A percentile compares a stretch with the other conserved stretches of the same genome.
These are phyloP conservation scores for Oikopleura albicans DNA, from an alignment of 23 tunicate species.

Conservation along the genomic window DNA sequence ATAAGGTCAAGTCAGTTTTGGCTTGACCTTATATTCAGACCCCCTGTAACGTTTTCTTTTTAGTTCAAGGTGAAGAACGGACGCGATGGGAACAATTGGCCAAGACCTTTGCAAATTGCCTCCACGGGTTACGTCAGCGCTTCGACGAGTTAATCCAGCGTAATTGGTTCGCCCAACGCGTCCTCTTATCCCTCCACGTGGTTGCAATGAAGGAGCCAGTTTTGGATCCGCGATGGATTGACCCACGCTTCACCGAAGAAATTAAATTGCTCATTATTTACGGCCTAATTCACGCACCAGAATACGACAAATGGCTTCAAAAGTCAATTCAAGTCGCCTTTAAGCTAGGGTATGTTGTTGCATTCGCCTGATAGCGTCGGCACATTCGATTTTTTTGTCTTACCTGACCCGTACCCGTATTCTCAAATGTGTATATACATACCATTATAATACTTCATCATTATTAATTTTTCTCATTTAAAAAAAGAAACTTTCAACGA, in stretches of 20 bases:
- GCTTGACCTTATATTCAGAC: too few species aligned
- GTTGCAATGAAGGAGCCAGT: not conserved
- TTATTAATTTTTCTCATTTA: too few species aligned
- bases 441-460: too few species aligned
- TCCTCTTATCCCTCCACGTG: not conserved
- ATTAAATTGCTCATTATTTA: not conserved
- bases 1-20: too few species aligned
- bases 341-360: not conserved
- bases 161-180: not conserved
- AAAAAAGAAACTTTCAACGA: too few species aligned
- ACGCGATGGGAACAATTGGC: not conserved
- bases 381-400: too few species aligned
- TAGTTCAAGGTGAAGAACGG: not conserved
- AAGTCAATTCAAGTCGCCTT: not conserved
- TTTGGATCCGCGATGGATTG: not conserved
- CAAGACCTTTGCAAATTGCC: not conserved
- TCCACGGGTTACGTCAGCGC: not conserved
- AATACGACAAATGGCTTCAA: conserved; percentile 1
- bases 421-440: too few species aligned
- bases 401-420: too few species aligned
- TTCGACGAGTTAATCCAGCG: not conserved
- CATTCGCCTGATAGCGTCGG: too few species aligned
- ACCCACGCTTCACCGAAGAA: not conserved
- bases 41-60: not conserved
- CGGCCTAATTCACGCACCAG: not conserved